These are phyloP conservation scores for Thera britannica DNA, from an alignment of 2,888 invertebrate species.

Conservation along the genomic window DNA sequence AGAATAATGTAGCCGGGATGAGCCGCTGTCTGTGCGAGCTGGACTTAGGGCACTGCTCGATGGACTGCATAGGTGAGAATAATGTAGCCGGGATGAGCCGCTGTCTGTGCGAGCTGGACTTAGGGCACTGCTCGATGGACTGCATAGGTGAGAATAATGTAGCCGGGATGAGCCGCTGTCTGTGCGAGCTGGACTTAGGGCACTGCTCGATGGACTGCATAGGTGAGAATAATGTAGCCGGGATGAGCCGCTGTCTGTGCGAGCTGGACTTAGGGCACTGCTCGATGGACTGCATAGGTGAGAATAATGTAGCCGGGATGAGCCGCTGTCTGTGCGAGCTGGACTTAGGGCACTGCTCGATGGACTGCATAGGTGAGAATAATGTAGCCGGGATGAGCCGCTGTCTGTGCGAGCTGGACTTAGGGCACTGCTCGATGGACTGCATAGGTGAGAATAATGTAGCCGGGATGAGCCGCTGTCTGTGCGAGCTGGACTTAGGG, in stretches of 20 bases:
- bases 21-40: slow-evolving; percentile 70
- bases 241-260: slow-evolving; percentile 69
- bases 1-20: no score
- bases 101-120: slow-evolving; percentile 72
- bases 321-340: slow-evolving; percentile 70
- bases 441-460: no score
- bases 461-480: slow-evolving; percentile 70
- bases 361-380: no score
- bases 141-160: no score
- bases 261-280: slow-evolving; percentile 67
- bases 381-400: slow-evolving; percentile 66
- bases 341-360: slow-evolving; percentile 65
- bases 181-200: slow-evolving; percentile 68
- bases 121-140: slow-evolving; percentile 63
- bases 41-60: slow-evolving; percentile 65
- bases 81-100: slow-evolving; percentile 66
- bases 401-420: slow-evolving; percentile 72
- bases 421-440: slow-evolving; percentile 63
- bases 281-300: no score
- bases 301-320: no score
- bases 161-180: slow-evolving; percentile 70
- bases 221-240: no score
- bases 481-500: slow-evolving; percentile 68
- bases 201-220: slow-evolving; percentile 64
- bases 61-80: no score